Conservation (phyloP, 2,797 vertebrate genomes). For the Naso thynnoides region DNA sequence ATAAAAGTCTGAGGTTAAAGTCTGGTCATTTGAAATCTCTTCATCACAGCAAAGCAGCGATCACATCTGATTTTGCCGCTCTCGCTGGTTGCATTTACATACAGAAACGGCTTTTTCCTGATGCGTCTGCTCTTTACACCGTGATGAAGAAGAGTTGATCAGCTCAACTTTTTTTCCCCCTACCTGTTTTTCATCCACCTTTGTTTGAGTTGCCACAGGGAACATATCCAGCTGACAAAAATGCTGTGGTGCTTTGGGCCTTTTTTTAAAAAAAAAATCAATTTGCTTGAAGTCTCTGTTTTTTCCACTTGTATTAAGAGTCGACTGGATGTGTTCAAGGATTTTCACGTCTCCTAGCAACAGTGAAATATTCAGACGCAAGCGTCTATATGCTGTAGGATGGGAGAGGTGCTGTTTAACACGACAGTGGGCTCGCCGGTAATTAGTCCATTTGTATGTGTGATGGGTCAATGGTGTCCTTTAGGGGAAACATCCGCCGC, state of each 20-base stretch:
- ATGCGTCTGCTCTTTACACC: no score
- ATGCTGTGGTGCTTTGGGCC: slow-evolving; percentile 36
- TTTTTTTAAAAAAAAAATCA: slow-evolving; percentile 42
- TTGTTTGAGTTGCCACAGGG: slow-evolving; percentile 11
- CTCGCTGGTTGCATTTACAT: background rate
- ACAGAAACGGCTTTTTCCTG: no score
- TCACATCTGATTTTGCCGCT: slow-evolving; percentile 13
- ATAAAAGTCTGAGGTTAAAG: background rate
- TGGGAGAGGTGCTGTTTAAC: slow-evolving; percentile 58
- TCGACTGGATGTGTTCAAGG: slow-evolving; percentile 72
- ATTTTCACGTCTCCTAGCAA: slow-evolving; percentile 80
- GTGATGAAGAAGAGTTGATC: background rate
- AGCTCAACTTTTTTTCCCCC: background rate
- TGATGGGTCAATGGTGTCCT: slow-evolving; percentile 42
- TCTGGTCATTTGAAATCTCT: background rate
- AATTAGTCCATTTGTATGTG: slow-evolving; percentile 62
- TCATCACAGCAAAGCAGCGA: no score
- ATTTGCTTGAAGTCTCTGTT: slow-evolving; percentile 57
- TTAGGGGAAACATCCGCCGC: slow-evolving; percentile 26
- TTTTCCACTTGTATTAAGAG: slow-evolving; percentile 57
- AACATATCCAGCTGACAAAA: slow-evolving; percentile 22
- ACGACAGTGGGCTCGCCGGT: slow-evolving; percentile 56
- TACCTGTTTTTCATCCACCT: background rate
- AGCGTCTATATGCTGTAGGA: slow-evolving; percentile 61
- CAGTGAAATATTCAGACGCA: slow-evolving; percentile 74